Evolutionary conservation across 1,140 invertebrate genomes (phyloP), one percentile per base, ranked within the genome.

Genomic region (Lepidurus apus): DNA sequence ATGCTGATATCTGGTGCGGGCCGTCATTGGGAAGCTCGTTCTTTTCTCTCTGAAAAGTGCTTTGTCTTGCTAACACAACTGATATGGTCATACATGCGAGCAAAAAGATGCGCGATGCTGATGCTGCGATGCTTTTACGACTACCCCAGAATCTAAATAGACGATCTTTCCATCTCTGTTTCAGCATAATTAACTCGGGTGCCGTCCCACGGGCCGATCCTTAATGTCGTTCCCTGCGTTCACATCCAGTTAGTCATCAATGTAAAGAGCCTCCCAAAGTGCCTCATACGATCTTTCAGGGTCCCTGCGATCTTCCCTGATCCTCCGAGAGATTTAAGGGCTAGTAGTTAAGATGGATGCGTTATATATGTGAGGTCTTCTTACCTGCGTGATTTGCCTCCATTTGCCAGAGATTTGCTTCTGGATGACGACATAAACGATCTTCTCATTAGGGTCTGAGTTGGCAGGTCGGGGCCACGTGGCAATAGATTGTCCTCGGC

Each of bases 361-460:
- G 34, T 34, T 34, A 34, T 34, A 45, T 53, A 47, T 73, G 34
- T 34, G 34, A 34, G 34, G 34, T 34, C 34, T 34, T 77, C 47
- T 53, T 75, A 82, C 82, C 82, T 83, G 82, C 43, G 80, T 88
- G 75, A 91, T 88, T 85, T 91, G 89, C 74, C 89, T 84, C 90
- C 90, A 91, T n/a, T 88, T 88, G 43, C 87, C 86, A 42, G 87
- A 82, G 1, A 80, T 86, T 42, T 81, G 80, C 78, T 89, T 87
- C 6, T 89, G 84, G 88, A 91, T 90, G 26, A 91, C 88, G 6
- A 91, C 89, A 84, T 90, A 91, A n/a, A 91, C 89, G n/a, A 90
- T 83, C 21, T 89, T 89, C 17, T 84, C 82, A 34, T 81, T 82
- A 43, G 47, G 21, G 65, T 43, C 43, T 74, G 82, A 79, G 53